Evolutionary conservation across 1,140 invertebrate species (phyloP), one percentile per base, ranked within the genome.

Genomic region (Melanaphis sacchari): DNA sequence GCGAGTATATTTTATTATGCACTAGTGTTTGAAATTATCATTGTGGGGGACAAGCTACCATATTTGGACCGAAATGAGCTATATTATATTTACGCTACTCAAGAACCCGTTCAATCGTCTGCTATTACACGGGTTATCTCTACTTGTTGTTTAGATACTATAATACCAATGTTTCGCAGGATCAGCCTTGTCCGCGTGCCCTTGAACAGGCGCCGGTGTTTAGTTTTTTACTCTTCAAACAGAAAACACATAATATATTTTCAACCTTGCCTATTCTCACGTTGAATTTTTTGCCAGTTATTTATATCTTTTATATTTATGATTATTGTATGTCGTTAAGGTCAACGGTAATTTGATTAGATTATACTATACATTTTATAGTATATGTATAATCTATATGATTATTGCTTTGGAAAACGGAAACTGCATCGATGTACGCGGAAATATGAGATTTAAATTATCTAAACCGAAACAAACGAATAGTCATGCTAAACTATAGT

Each of bases 41-140:
- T 54, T 93, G 91, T 52, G 91, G 91, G 91, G 81, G 81, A 93
- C 91, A 93, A 93, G 91, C 36, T 93, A 93, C 91, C 91, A 85
- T 93, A 93, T 93, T 93, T 84, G 91, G 91, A 41, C 49, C 91
- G 81, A 93, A 93, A 93, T 93, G 4, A 82, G 38, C 91, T 6
- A 76, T 76, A 76, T n/a, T 76, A 76, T 76, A 76, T 76, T 76
- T n/a, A 76, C 24, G 26, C 76, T 66, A 41, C 89, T 93, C 46
- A 1, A 85, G 76, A 84, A 43, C 46, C 38, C 52, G 88, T 54
- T 54, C 88, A 31, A 49, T 76, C 36, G 90, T 82, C 90, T 22
- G 41, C 46, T 92, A 81, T 49, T 76, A 76, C n/a, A 46, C 90
- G n/a, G 11, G 18, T 46, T 52, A 54, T 92, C 15, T 85, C 26